Evolutionary conservation across 1,140 invertebrate species (phyloP), one percentile per base, ranked within the genome.

Genomic region (Scaptomyza montana): DNA sequence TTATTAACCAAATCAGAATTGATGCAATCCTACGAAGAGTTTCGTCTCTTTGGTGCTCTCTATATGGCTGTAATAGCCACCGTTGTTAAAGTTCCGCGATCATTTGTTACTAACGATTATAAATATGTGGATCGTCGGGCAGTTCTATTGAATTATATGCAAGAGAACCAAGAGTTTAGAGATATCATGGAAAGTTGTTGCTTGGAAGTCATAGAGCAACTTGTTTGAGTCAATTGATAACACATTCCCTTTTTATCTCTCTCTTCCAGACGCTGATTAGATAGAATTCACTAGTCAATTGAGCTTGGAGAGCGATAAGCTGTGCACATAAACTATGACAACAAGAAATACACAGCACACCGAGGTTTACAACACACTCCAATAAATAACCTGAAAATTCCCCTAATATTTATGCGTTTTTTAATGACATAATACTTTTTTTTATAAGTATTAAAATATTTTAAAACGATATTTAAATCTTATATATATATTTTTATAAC

Each of bases 1-100:
- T 0, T 68, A 0, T 33, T 90, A 43, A 1, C 74, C 5, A 76
- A 86, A 46, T 2, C 33, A 0, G 80, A 91, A 25, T 62, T 90
- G 12, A n/a, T 84, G 1, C 41, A 75, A 21, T 91, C 89, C 33
- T 91, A 78, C 46, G 64, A 89, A n/a, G 84, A 91, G 6, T 89
- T 80, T 19, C 78, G 82, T 1, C 66, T 85, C 7, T 84, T 90
- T 61, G 90, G 74, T 5, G 51, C 50, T 6, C 59, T 90, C 16
- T 90, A 90, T 21, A 71, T 56, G 8, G 90, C 87, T 5, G 72
- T 89, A 12, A 80, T 66, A 9, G 70, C 70, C 1, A 89, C 90
- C 1, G 71, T 91, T 1, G 16, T 90, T 6, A 79, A 84, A 25
- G 84, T 91, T 3, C 90, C 90, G 0, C 8, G 49, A 0, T 41